Conservation (phyloP, 2,113 vertebrate genomes). For the Phyllopteryx taeniolatus region DNA sequence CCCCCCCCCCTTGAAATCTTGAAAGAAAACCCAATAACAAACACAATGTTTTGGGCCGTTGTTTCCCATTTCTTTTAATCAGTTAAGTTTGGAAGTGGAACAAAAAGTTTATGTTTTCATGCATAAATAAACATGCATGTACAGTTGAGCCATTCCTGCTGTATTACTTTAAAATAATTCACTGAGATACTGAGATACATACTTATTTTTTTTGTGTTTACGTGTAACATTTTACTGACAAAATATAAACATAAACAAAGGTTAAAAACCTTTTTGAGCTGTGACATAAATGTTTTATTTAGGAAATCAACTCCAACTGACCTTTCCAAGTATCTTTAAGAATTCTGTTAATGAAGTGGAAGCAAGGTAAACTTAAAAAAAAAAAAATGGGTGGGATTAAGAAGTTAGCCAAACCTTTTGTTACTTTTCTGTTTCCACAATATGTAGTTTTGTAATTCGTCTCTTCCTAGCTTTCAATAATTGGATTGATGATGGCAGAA, state of each 20-base stretch:
- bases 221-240: neutral
- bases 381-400: neutral
- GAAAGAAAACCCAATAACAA: neutral
- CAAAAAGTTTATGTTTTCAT: neutral
- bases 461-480: neutral
- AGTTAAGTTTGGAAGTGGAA: neutral
- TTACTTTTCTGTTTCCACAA: neutral
- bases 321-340: neutral
- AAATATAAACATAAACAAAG: neutral
- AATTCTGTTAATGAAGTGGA: neutral
- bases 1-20: too few species aligned
- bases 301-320: neutral
- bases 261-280: neutral
- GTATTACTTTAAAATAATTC: neutral
- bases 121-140: neutral
- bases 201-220: neutral
- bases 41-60: neutral
- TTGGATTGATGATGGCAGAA: conserved; percentile 5
- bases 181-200: neutral
- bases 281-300: neutral
- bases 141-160: neutral
- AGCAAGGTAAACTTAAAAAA: neutral
- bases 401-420: neutral
- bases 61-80: neutral
- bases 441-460: neutral